These are phyloP conservation scores for Macrotis lagotis DNA, from an alignment of 2,113 vertebrate species.

Conservation along the genomic window DNA sequence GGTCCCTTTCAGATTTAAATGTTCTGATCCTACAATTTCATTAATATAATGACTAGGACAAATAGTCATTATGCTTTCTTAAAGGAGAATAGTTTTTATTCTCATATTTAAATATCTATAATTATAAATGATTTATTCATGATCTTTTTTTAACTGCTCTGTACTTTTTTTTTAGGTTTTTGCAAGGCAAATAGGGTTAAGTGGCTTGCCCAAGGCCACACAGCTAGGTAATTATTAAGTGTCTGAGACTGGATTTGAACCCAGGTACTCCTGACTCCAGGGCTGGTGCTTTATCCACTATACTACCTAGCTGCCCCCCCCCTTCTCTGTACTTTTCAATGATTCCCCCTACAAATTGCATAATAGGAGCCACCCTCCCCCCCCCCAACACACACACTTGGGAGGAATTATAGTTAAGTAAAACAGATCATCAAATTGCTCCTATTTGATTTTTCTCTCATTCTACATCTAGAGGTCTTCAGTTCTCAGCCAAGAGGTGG, in stretches of 20 bases:
- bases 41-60: conserved; percentile 33
- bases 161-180: too few species aligned
- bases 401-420: background rate
- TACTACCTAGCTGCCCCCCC: too few species aligned
- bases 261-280: too few species aligned
- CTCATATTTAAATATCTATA: background rate
- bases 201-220: too few species aligned
- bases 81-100: conserved; percentile 50
- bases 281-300: too few species aligned
- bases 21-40: conserved; percentile 29
- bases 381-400: background rate
- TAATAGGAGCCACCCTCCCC: background rate
- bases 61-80: conserved; percentile 59
- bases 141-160: background rate
- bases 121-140: background rate
- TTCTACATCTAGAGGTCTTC: background rate
- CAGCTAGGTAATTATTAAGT: too few species aligned
- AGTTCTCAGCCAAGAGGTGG: background rate
- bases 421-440: background rate
- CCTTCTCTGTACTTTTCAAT: background rate
- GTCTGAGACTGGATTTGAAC: too few species aligned
- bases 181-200: too few species aligned
- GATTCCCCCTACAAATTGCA: background rate
- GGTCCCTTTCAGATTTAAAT: background rate
- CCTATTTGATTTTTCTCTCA: background rate